Evolutionary conservation across 2,888 invertebrate genomes (phyloP).

Genomic region (Slavum lentiscoides): DNA sequence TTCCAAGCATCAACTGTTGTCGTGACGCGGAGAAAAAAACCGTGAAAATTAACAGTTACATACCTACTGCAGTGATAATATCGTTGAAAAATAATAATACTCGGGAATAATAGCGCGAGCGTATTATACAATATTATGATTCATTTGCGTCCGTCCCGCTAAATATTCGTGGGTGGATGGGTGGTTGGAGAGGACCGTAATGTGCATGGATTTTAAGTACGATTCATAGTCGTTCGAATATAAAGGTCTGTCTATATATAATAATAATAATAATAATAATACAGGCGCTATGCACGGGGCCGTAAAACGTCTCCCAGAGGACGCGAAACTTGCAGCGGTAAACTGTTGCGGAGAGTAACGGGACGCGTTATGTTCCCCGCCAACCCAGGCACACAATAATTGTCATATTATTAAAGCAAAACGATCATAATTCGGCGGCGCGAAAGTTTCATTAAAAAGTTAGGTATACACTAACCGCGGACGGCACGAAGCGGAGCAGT

Average conservation of each 20-base stretch:
- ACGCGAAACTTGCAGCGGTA: constrained; percentile 38
- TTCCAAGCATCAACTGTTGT: too few relatives aligned
- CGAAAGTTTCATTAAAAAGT: constrained; percentile 52
- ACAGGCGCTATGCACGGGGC: background rate
- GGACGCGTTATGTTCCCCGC: background rate
- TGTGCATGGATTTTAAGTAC: constrained; percentile 13
- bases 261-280: too few relatives aligned
- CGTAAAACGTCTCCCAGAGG: constrained; percentile 36
- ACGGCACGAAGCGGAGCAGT: background rate
- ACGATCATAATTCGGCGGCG: constrained; percentile 48
- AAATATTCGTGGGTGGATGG: too few relatives aligned
- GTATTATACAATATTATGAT: background rate
- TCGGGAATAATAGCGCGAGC: too few relatives aligned
- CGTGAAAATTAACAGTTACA: too few relatives aligned
- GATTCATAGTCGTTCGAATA: constrained; percentile 1
- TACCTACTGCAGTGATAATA: too few relatives aligned
- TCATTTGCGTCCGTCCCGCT: background rate
- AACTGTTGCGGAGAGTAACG: constrained; percentile 33
- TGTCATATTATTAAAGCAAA: constrained; percentile 53
- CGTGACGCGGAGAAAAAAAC: too few relatives aligned
- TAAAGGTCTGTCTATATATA: background rate
- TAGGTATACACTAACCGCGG: background rate
- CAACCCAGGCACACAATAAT: constrained; percentile 28
- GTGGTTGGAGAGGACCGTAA: background rate
- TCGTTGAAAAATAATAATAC: too few relatives aligned